Evolutionary conservation across 2,888 invertebrate genomes (phyloP), one percentile per base, ranked within the genome.

Genomic region (Aleiodes testaceus): DNA sequence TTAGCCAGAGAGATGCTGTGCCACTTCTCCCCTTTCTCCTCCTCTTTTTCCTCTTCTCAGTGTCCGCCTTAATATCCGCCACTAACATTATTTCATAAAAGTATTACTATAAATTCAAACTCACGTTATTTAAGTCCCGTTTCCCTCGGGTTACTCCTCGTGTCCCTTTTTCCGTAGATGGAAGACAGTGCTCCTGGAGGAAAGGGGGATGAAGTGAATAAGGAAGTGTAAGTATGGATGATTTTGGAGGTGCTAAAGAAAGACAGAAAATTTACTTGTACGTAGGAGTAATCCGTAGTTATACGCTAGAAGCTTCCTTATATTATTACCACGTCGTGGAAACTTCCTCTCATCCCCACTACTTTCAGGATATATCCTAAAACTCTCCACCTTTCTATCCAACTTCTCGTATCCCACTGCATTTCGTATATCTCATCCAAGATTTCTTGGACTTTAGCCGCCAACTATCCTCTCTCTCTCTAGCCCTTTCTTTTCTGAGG

Each of bases 21-120:
- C 18, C 61, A 68, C 16, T 16, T 50, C 18, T 52, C 61, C 47
- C n/a, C 36, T 73, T 59, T 30, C 11, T 59, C 52, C 26, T 65
- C 36, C 59, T 59, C 67, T 67, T 42, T 49, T 59, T 26, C 67
- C 26, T 50, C 50, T 20, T 14, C 30, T 68, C 72, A 75, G 78
- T 86, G 87, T 87, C 87, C 84, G 85, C 83, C 83, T 86, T 87
- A 87, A 87, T 87, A 87, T 87, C 86, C 87, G 84, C 86, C 85
- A 84, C 87, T 87, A 87, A 86, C 87, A 85, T 87, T 87, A 87
- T 86, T 87, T 87, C 87, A 87, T 87, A 87, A 87, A 87, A 87
- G 87, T 87, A 87, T 87, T 84, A 86, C 87, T 85, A 87, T 87
- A 87, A 87, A 87, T 87, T 80, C 81, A 82, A 87, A 86, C 82